phyloP scores from a whole-genome alignment of 2,797 vertebrate genomes.

The Poeciliopsis gracilis region DNA sequence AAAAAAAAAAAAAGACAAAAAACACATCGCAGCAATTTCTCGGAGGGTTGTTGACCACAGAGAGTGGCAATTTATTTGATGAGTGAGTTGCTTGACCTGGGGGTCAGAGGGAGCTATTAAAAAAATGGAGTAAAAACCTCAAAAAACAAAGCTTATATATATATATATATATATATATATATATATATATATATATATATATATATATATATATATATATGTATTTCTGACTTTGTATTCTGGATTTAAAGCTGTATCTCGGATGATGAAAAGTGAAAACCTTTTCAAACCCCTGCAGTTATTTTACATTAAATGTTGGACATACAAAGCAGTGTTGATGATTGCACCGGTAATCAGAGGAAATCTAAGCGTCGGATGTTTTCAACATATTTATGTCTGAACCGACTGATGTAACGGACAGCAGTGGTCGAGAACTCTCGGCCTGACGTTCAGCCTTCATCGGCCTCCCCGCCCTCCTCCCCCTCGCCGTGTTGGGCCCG shows the following conservation, averaged over 20 bases:
- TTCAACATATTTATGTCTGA: not conserved
- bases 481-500: constrained; percentile 51
- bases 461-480: constrained; percentile 37
- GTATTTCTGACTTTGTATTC: constrained; percentile 6
- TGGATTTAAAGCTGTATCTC: not conserved
- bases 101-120: constrained; percentile 46
- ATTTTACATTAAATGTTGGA: not conserved
- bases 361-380: not conserved
- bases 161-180: too few species aligned
- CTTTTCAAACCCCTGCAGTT: not conserved
- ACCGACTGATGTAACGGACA: not conserved
- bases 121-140: constrained; percentile 23
- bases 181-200: too few species aligned
- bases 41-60: constrained; percentile 27
- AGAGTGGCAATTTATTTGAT: constrained; percentile 58
- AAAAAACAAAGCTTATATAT: not conserved
- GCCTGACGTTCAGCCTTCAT: constrained; percentile 22
- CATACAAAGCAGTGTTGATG: not conserved
- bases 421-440: not conserved
- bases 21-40: constrained; percentile 38
- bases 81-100: constrained; percentile 53
- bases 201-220: too few species aligned
- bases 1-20: not conserved
- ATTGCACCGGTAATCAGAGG: not conserved
- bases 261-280: not conserved